phyloP scores from a whole-genome alignment of 2,113 vertebrate species.

The Perca flavescens region DNA sequence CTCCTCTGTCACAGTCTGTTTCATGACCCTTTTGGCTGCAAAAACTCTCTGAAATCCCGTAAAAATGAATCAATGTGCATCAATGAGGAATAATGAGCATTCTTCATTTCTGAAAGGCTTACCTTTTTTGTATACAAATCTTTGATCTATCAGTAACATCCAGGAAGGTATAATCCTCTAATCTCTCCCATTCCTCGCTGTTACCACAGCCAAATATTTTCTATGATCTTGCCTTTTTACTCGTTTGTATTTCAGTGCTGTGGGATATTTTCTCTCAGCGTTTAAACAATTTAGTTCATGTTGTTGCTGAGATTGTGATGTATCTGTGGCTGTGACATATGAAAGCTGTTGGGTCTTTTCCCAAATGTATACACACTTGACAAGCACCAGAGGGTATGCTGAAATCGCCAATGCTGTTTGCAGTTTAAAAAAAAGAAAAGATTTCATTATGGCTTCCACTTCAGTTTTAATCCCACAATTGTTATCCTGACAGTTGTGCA shows the following conservation, averaged over 20 bases:
- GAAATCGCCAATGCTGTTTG: background rate
- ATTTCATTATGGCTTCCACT: slow-evolving; percentile 33
- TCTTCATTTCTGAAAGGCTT: slow-evolving; percentile 41
- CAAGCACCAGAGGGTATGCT: slow-evolving; percentile 46
- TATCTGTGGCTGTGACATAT: slow-evolving; percentile 48
- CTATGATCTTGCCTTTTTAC: slow-evolving; percentile 50
- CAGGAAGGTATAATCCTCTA: slow-evolving; percentile 65
- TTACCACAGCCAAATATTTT: slow-evolving; percentile 53
- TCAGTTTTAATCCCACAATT: slow-evolving; percentile 49
- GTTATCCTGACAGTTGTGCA: slow-evolving; percentile 33
- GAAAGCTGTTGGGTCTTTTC: slow-evolving; percentile 46
- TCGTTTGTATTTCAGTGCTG: slow-evolving; percentile 40
- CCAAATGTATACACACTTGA: slow-evolving; percentile 35
- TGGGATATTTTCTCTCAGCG: slow-evolving; percentile 25
- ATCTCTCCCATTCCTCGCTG: slow-evolving; percentile 50
- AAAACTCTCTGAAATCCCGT: slow-evolving; percentile 26
- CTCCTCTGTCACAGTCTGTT: slow-evolving; percentile 11
- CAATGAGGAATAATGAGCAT: slow-evolving; percentile 33
- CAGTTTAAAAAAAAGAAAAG: slow-evolving; percentile 43
- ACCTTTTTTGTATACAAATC: slow-evolving; percentile 47
- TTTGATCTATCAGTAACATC: slow-evolving; percentile 66
- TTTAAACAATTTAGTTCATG: slow-evolving; percentile 50
- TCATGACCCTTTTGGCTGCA: slow-evolving; percentile 7
- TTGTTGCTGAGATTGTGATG: slow-evolving; percentile 55
- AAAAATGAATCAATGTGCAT: slow-evolving; percentile 31